Percentiles rank a stretch among this genome's conserved stretches.
phyloP scores from a whole-genome alignment of 2,888 invertebrate species.

The Cephus spinipes region DNA sequence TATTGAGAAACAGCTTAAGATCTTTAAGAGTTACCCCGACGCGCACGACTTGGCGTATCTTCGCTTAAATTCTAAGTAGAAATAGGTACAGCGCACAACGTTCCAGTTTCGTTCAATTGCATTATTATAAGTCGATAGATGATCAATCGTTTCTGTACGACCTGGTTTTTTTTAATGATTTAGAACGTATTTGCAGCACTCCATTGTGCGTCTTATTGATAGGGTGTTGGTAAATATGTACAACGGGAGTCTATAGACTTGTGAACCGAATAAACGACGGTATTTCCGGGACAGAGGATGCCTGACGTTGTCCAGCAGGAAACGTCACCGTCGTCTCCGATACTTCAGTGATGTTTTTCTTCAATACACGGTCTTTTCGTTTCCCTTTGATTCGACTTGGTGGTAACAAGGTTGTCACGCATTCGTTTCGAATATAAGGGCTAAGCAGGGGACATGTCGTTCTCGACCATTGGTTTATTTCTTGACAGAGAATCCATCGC shows the following conservation, averaged over 20 bases:
- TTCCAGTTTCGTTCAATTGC: conserved; percentile 41
- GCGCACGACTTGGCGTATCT: conserved; percentile 19
- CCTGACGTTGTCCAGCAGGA: background rate
- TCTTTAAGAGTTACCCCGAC: conserved; percentile 38
- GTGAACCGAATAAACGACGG: background rate
- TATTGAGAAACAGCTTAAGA: conserved; percentile 46
- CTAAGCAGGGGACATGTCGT: background rate
- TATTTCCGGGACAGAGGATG: background rate
- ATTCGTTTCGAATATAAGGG: background rate
- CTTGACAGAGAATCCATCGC: conserved; percentile 90
- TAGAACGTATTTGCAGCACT: background rate
- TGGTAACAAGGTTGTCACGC: background rate
- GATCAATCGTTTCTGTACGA: background rate
- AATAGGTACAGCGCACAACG: conserved; percentile 26
- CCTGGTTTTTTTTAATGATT: background rate
- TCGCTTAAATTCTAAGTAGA: conserved; percentile 35
- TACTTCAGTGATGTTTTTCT: background rate
- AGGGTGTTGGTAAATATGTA: conserved; percentile 8
- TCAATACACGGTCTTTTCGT: background rate
- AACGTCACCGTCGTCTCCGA: background rate
- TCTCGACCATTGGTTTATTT: conserved; percentile 70
- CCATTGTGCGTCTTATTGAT: background rate
- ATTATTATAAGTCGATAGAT: conserved; percentile 15
- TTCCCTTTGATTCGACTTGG: conserved; percentile 7
- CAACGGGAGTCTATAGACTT: background rate